phyloP scores from a whole-genome alignment of 2,797 vertebrate species.

The Liparis tanakae region DNA sequence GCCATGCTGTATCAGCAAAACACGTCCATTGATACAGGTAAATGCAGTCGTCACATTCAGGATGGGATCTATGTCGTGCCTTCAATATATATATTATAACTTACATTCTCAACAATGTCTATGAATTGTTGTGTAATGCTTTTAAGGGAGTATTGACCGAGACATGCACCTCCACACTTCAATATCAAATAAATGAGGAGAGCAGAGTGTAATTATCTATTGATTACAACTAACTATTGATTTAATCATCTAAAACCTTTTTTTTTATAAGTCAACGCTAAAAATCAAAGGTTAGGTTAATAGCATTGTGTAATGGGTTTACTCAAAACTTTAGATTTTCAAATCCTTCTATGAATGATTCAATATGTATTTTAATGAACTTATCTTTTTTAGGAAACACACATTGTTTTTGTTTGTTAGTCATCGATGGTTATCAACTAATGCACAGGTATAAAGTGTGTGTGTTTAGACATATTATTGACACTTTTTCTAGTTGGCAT shows the following conservation, averaged over 20 bases:
- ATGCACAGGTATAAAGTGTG: not conserved
- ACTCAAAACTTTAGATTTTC: constrained; percentile 52
- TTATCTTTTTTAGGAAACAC: not conserved
- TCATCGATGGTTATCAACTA: not conserved
- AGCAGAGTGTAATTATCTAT: constrained; percentile 77
- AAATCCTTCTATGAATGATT: constrained; percentile 32
- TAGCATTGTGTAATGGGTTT: constrained; percentile 43
- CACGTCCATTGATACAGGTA: constrained; percentile 40
- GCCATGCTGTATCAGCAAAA: constrained; percentile 66
- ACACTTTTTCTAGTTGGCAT: not conserved
- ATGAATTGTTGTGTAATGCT: constrained; percentile 27
- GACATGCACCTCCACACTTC: constrained; percentile 50
- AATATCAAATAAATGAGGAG: constrained; percentile 67
- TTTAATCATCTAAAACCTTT: constrained; percentile 62
- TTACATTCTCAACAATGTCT: constrained; percentile 9
- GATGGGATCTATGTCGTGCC: constrained; percentile 4
- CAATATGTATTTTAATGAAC: not conserved
- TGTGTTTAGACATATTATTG: not conserved
- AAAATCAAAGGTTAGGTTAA: constrained; percentile 51
- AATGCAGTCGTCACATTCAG: constrained; percentile 45
- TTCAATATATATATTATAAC: constrained; percentile 1
- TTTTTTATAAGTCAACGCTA: constrained; percentile 56
- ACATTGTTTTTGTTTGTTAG: not conserved
- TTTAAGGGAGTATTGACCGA: constrained; percentile 40
- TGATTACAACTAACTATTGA: constrained; percentile 77